Conservation (phyloP, 2,888 invertebrate genomes). For the Miltochrista miniata region DNA sequence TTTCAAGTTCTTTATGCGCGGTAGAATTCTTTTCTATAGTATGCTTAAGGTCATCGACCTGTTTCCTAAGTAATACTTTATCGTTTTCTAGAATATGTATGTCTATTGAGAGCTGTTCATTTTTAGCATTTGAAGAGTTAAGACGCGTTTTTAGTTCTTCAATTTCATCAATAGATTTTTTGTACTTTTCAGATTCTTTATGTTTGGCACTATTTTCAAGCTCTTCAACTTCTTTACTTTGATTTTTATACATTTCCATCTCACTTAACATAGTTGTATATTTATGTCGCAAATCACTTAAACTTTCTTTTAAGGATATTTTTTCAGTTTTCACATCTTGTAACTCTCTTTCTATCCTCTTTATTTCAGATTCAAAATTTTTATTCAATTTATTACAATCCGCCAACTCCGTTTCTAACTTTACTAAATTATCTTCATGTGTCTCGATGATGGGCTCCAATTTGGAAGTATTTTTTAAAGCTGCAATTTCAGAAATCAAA, state of each 20-base stretch:
- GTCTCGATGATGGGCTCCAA: conserved; percentile 88
- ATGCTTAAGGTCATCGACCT: conserved; percentile 71
- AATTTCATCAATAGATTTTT: conserved; percentile 64
- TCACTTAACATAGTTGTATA: conserved; percentile 78
- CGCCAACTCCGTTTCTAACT: conserved; percentile 86
- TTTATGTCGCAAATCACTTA: conserved; percentile 79
- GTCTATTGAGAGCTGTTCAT: conserved; percentile 78
- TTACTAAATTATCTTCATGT: conserved; percentile 87
- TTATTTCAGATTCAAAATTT: conserved; percentile 84
- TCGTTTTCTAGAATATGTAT: conserved; percentile 80
- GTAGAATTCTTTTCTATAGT: conserved; percentile 29
- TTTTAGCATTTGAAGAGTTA: conserved; percentile 60
- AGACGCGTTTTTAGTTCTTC: conserved; percentile 71
- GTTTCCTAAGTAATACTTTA: conserved; percentile 72
- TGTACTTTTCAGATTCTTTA: conserved; percentile 51
- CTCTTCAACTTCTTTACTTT: conserved; percentile 75
- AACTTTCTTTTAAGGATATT: conserved; percentile 75
- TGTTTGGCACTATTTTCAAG: conserved; percentile 66
- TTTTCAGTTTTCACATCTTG: conserved; percentile 69
- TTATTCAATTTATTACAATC: conserved; percentile 83
- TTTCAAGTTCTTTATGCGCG: conserved; percentile 29
- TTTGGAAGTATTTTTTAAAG: conserved; percentile 85
- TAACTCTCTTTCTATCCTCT: conserved; percentile 82
- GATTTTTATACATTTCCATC: conserved; percentile 66
- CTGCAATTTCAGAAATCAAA: conserved; percentile 86